Percentiles rank a stretch among this genome's conserved stretches.
phyloP scores from a whole-genome alignment of 30 jellyfish, hydroid and myxozoan genomes.

The Aurelia aurita complex sp. Pacific region DNA sequence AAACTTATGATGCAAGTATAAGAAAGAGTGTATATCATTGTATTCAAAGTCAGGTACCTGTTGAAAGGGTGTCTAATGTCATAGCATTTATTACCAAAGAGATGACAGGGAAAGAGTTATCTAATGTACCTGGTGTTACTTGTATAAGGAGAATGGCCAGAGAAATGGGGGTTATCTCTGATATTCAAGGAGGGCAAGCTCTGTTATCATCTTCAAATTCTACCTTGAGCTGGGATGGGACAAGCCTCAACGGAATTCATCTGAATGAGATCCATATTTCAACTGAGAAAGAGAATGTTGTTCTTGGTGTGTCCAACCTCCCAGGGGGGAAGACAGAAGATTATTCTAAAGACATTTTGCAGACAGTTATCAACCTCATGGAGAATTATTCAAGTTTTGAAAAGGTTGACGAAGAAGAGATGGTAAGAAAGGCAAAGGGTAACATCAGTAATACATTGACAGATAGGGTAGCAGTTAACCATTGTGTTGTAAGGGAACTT shows the following conservation, averaged over 20 bases:
- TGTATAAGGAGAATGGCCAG: constrained; percentile 9
- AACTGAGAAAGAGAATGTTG: constrained; percentile 17
- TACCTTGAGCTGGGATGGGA: background rate
- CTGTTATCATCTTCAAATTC: background rate
- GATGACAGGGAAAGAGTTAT: constrained; percentile 6
- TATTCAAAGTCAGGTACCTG: constrained; percentile 29
- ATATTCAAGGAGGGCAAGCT: constrained; percentile 5
- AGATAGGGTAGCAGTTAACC: constrained; percentile 34
- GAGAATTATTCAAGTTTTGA: constrained; percentile 7
- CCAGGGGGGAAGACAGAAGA: constrained; percentile 43
- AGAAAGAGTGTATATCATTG: constrained; percentile 41
- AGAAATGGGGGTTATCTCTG: background rate
- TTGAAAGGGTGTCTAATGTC: background rate
- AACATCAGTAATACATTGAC: constrained; percentile 27
- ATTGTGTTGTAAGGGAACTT: constrained; percentile 13
- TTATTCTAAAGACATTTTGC: constrained; percentile 1
- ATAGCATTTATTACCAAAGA: background rate
- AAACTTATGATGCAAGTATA: constrained; percentile 6
- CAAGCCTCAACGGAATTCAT: constrained; percentile 24
- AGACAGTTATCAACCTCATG: constrained; percentile 15
- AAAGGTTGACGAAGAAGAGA: background rate
- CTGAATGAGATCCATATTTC: constrained; percentile 32
- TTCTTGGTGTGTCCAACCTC: constrained; percentile 12
- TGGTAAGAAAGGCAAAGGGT: background rate
- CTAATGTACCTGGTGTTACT: background rate